Conservation (phyloP, 1,140 invertebrate genomes). For the Periplaneta americana region DNA sequence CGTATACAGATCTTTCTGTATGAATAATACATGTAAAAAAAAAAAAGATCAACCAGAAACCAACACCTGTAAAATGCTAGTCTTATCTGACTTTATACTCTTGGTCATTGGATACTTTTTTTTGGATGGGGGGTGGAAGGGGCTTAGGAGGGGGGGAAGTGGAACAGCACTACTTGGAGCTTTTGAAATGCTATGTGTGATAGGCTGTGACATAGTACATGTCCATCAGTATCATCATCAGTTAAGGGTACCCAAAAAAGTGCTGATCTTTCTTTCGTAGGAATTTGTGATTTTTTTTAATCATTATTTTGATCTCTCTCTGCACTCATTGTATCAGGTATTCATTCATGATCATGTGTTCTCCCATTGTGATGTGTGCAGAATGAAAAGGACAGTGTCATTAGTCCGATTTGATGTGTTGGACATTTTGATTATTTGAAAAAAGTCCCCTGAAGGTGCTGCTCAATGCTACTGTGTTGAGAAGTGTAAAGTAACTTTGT, state of each 20-base stretch:
- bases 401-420: no score
- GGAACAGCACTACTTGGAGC: not conserved
- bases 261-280: not conserved
- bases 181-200: not conserved
- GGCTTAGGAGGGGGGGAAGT: not conserved
- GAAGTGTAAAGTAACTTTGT: not conserved
- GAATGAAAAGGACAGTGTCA: no score
- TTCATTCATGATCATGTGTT: no score
- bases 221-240: not conserved
- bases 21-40: not conserved
- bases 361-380: no score
- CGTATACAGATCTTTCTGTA: not conserved
- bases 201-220: not conserved
- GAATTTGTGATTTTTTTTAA: not conserved
- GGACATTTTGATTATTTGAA: no score
- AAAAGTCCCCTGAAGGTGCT: not conserved
- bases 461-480: not conserved
- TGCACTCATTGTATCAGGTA: no score
- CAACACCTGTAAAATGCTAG: not conserved
- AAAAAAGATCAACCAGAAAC: not conserved
- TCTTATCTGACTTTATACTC: not conserved
- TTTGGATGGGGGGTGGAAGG: not conserved
- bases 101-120: not conserved
- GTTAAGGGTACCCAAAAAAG: no score
- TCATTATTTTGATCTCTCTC: not conserved